Percentiles rank a stretch among this genome's conserved stretches.
phyloP scores from a whole-genome alignment of 2,888 invertebrate species.

The Quadroppia sp. region DNA sequence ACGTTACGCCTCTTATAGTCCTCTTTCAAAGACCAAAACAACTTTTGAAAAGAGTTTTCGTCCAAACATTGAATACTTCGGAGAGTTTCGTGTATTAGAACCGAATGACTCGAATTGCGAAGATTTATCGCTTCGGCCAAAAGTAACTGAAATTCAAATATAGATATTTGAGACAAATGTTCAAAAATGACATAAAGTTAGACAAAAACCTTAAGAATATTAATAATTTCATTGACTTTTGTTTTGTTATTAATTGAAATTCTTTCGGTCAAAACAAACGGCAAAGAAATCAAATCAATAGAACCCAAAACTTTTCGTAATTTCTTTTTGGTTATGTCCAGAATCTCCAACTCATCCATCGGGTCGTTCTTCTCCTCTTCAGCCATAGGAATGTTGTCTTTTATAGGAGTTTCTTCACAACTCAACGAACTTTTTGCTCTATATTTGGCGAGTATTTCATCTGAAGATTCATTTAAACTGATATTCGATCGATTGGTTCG shows the following conservation, averaged over 20 bases:
- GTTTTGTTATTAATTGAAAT: neutral
- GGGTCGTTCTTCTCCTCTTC: constrained; percentile 9
- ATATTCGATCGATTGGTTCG: neutral
- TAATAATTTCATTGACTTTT: constrained; percentile 29
- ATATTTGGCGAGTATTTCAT: constrained; percentile 93
- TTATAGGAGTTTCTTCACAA: constrained; percentile 51
- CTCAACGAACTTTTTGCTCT: constrained; percentile 54
- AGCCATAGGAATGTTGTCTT: neutral
- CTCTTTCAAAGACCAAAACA: constrained; percentile 68
- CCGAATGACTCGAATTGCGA: constrained; percentile 60
- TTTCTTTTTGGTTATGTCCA: constrained; percentile 75
- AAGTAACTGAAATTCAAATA: constrained; percentile 60
- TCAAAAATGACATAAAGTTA: constrained; percentile 56
- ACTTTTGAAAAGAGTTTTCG: constrained; percentile 64
- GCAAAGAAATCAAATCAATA: constrained; percentile 60
- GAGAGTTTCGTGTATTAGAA: constrained; percentile 69
- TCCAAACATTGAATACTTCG: constrained; percentile 71
- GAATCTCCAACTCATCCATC: constrained; percentile 54
- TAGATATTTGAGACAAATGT: neutral
- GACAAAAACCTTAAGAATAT: constrained; percentile 40
- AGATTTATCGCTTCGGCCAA: constrained; percentile 76
- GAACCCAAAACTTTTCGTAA: constrained; percentile 83
- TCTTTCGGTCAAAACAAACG: constrained; percentile 43
- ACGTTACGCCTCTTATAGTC: constrained; percentile 72
- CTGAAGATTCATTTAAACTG: constrained; percentile 54